Conservation (phyloP, 1,140 invertebrate genomes). For the Brachionus koreanus region DNA sequence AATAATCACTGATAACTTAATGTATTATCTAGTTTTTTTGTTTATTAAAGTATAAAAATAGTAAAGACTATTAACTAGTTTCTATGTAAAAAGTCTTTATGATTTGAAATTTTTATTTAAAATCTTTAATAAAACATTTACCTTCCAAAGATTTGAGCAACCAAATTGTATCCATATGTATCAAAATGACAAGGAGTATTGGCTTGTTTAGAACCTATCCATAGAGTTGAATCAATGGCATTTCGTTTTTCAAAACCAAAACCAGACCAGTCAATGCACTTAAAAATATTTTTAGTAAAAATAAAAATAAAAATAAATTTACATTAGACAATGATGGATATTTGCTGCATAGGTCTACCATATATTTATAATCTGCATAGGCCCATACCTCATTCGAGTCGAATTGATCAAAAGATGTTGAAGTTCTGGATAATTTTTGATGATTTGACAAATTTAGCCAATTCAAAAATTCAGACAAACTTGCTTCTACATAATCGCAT, state of each 20-base stretch:
- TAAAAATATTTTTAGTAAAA: slow-evolving; percentile 45
- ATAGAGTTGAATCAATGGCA: slow-evolving; percentile 72
- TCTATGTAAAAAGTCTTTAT: too few relatives aligned
- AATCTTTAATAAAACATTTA: slow-evolving; percentile 53
- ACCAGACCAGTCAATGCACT: slow-evolving; percentile 69
- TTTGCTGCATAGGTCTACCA: slow-evolving; percentile 67
- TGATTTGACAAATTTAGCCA: slow-evolving; percentile 48
- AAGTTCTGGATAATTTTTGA: slow-evolving; percentile 47
- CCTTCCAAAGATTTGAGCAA: slow-evolving; percentile 81
- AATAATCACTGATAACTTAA: too few relatives aligned
- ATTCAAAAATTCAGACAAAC: slow-evolving; percentile 66
- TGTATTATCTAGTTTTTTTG: too few relatives aligned
- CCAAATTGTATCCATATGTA: slow-evolving; percentile 86
- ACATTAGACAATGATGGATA: slow-evolving; percentile 57
- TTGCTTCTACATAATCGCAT: slow-evolving; percentile 62
- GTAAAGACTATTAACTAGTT: too few relatives aligned
- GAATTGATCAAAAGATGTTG: slow-evolving; percentile 45
- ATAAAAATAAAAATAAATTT: not conserved
- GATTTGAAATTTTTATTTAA: not conserved
- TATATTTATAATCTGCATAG: slow-evolving; percentile 81
- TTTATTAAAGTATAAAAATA: too few relatives aligned
- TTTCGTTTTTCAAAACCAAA: slow-evolving; percentile 71
- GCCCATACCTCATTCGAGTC: slow-evolving; percentile 62
- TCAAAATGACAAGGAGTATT: slow-evolving; percentile 90
- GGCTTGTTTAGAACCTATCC: slow-evolving; percentile 80